phyloP scores from a whole-genome alignment of 2,113 vertebrate genomes.

The Ammodytes dubius region DNA sequence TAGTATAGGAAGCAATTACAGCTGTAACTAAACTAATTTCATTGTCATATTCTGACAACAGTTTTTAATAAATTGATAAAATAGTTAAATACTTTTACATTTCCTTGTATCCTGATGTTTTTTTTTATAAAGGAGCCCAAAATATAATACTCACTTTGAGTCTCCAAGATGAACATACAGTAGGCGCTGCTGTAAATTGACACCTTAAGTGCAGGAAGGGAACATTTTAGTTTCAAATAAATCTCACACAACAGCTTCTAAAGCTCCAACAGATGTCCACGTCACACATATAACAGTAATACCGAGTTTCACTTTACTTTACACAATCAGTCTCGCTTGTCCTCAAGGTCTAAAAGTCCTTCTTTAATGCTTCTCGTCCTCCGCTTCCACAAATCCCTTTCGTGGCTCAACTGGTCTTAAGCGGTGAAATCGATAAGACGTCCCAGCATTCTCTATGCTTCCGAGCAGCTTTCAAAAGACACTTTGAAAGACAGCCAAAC shows the following conservation, averaged over 20 bases:
- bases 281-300: background rate
- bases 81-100: background rate
- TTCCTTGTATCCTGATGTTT: background rate
- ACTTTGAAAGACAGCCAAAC: slow-evolving; percentile 43
- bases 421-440: slow-evolving; percentile 61
- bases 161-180: background rate
- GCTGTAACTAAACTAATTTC: background rate
- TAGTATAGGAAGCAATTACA: background rate
- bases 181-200: too few relatives aligned
- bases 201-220: background rate
- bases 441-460: slow-evolving; percentile 40
- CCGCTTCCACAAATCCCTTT: slow-evolving; percentile 34
- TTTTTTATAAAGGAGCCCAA: background rate
- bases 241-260: background rate
- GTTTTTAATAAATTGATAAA: background rate
- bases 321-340: slow-evolving; percentile 33
- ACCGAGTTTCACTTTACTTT: slow-evolving; percentile 23
- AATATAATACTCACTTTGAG: background rate
- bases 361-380: slow-evolving; percentile 30
- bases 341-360: slow-evolving; percentile 55
- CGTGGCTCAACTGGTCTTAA: slow-evolving; percentile 56
- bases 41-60: background rate
- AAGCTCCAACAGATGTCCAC: background rate
- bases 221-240: background rate
- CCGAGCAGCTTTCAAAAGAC: slow-evolving; percentile 42